Evolutionary conservation across 1,140 invertebrate species (phyloP).

Genomic region (Hycleus phaleratus): DNA sequence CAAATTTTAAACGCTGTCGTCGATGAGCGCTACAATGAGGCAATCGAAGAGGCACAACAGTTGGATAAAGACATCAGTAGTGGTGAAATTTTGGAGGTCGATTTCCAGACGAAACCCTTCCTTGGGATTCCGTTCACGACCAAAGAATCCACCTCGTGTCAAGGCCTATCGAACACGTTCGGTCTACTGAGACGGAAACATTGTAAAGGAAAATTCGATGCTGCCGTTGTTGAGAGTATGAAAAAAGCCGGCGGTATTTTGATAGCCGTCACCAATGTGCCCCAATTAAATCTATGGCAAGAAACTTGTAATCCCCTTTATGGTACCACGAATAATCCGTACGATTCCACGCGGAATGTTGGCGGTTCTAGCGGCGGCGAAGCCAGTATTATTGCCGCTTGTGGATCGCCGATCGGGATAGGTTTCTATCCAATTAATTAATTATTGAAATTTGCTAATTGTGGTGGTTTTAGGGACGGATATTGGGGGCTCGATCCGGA

Average conservation of each 20-base stretch:
- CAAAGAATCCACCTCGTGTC: constrained; percentile 50
- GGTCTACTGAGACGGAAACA: constrained; percentile 51
- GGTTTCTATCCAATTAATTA: constrained; percentile 41
- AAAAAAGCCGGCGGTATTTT: constrained; percentile 80
- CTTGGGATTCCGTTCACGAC: constrained; percentile 78
- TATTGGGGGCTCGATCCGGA: constrained; percentile 90
- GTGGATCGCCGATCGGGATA: constrained; percentile 78
- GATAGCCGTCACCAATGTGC: constrained; percentile 84
- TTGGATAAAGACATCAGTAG: constrained; percentile 60
- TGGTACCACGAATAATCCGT: constrained; percentile 89
- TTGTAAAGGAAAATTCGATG: constrained; percentile 59
- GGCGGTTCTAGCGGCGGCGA: constrained; percentile 85
- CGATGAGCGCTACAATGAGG: constrained; percentile 66
- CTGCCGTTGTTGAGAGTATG: constrained; percentile 64
- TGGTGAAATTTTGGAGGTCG: constrained; percentile 45
- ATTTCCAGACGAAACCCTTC: constrained; percentile 59
- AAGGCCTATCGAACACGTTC: constrained; percentile 58
- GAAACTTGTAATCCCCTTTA: constrained; percentile 87
- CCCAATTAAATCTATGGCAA: constrained; percentile 79
- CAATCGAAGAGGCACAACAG: constrained; percentile 64
- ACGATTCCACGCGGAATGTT: constrained; percentile 69
- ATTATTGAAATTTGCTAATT: background rate
- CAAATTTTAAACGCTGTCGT: constrained; percentile 72
- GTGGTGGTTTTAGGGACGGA: constrained; percentile 53
- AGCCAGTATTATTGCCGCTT: constrained; percentile 60